phyloP scores from a whole-genome alignment of 2,888 invertebrate species.

The Drosophila vallismaia region DNA sequence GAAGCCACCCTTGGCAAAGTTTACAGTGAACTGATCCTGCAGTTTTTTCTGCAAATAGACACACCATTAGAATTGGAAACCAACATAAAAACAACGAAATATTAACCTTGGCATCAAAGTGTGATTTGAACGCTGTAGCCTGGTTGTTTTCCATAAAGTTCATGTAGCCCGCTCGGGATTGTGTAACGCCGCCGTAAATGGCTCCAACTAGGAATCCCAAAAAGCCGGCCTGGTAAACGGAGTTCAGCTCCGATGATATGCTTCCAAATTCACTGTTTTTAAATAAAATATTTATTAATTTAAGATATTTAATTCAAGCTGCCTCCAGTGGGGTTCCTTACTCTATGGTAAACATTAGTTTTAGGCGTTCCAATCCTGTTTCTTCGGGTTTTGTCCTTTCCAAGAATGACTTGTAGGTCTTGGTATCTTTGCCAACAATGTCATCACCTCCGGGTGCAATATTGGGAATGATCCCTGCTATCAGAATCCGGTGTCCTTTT shows the following conservation, averaged over 20 bases:
- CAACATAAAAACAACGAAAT: too few relatives aligned
- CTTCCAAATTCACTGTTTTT: slow-evolving; percentile 87
- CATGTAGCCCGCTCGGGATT: slow-evolving; percentile 86
- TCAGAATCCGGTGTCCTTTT: slow-evolving; percentile 61
- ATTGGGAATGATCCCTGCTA: slow-evolving; percentile 74
- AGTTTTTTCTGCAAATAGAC: slow-evolving; percentile 86
- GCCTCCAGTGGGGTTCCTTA: slow-evolving; percentile 49
- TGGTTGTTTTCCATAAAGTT: slow-evolving; percentile 90
- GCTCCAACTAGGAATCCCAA: slow-evolving; percentile 87
- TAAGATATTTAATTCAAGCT: too few relatives aligned
- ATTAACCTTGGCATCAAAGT: slow-evolving; percentile 88
- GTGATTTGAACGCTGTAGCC: slow-evolving; percentile 88
- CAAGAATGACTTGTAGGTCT: slow-evolving; percentile 79
- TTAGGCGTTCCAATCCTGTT: slow-evolving; percentile 81
- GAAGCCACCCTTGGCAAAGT: slow-evolving; percentile 89
- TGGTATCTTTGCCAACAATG: slow-evolving; percentile 69
- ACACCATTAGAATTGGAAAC: not conserved
- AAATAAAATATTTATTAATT: not conserved
- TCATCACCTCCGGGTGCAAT: slow-evolving; percentile 56
- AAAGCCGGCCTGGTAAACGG: slow-evolving; percentile 86
- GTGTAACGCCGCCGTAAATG: slow-evolving; percentile 87
- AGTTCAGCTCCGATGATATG: slow-evolving; percentile 86
- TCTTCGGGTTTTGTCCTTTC: slow-evolving; percentile 68
- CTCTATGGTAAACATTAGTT: slow-evolving; percentile 82
- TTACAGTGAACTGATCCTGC: slow-evolving; percentile 88